Conservation (phyloP, 2,113 vertebrate species). For the Gorsachius goisagi region DNA sequence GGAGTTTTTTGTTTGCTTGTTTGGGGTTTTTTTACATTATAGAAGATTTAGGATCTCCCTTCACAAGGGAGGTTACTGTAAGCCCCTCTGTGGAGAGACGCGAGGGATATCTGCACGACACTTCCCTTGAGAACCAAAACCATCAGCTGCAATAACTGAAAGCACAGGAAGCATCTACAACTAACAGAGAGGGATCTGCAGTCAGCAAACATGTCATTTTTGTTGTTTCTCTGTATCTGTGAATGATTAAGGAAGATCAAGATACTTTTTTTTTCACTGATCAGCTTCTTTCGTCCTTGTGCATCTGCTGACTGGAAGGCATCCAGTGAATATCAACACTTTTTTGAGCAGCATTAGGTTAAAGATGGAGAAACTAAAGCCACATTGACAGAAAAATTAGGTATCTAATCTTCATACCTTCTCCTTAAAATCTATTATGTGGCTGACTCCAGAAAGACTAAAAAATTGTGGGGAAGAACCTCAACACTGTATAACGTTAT, state of each 20-base stretch:
- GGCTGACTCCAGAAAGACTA: not conserved
- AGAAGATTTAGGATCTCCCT: not conserved
- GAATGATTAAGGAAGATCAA: constrained; percentile 25
- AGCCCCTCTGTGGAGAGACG: not conserved
- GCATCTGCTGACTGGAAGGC: not conserved
- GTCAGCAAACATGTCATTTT: constrained; percentile 1
- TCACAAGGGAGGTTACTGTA: not conserved
- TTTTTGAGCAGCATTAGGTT: not conserved
- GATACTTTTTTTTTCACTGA: not conserved
- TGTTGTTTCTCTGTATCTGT: not conserved
- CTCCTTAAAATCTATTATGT: not conserved
- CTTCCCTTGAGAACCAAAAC: not conserved
- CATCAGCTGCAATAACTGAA: not conserved
- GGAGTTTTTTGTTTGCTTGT: not conserved
- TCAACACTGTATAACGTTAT: not conserved
- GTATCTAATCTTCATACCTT: not conserved
- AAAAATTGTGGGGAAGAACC: not conserved
- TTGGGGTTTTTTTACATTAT: not conserved
- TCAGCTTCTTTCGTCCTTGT: not conserved
- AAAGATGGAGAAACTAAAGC: not conserved
- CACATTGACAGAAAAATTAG: not conserved
- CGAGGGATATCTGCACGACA: not conserved
- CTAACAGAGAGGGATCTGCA: not conserved
- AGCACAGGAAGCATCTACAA: not conserved
- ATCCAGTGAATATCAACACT: not conserved